A percentile compares a stretch with the other conserved stretches of the same genome.
phyloP scores from a whole-genome alignment of 2,113 vertebrate genomes.

The Anarhynchus alexandrinus region DNA sequence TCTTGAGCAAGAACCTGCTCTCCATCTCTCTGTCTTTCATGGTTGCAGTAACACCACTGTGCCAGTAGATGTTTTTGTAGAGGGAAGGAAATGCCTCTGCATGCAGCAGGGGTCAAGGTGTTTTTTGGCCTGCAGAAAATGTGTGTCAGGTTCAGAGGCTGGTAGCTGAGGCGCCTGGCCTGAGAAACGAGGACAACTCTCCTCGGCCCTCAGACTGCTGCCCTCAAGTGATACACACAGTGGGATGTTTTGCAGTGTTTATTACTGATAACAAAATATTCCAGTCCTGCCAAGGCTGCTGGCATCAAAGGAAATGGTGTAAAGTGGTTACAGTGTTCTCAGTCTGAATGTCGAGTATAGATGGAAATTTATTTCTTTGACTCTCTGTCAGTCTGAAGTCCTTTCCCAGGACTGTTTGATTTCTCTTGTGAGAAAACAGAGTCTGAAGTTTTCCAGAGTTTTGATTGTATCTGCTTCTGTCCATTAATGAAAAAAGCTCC shows the following conservation, averaged over 20 bases:
- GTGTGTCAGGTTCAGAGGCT: neutral
- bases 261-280: neutral
- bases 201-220: neutral
- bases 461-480: neutral
- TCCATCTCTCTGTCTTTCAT: neutral
- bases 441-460: neutral
- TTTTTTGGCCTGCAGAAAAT: neutral
- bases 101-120: neutral
- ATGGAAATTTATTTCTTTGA: neutral
- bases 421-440: neutral
- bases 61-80: neutral
- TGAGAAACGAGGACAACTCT: neutral
- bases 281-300: neutral
- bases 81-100: neutral
- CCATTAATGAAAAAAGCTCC: neutral
- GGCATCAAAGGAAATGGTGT: neutral
- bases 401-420: slow-evolving; percentile 11
- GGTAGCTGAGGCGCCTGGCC: neutral
- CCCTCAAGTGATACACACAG: neutral
- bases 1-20: neutral
- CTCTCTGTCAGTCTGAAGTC: neutral
- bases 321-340: neutral
- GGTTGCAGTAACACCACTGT: neutral
- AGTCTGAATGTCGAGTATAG: neutral
- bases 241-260: neutral